Evolutionary conservation across 2,113 vertebrate species (phyloP).

Genomic region (Numida meleagris): DNA sequence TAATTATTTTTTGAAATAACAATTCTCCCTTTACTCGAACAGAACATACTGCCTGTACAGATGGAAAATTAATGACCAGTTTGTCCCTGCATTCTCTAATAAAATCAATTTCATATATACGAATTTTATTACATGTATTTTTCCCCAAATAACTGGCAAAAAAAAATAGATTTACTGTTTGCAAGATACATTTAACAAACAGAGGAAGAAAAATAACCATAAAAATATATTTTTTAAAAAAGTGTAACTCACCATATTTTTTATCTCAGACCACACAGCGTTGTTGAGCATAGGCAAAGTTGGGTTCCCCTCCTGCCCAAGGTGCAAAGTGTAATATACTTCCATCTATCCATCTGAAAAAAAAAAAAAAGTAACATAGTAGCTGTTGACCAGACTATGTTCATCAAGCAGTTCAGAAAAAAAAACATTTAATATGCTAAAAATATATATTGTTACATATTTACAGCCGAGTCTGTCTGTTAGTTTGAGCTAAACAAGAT

Average conservation of each 20-base stretch:
- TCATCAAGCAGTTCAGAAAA: neutral
- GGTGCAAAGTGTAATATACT: constrained; percentile 79
- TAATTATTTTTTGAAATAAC: neutral
- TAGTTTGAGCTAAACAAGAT: neutral
- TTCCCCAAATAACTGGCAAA: neutral
- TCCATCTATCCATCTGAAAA: constrained; percentile 84
- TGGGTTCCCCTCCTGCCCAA: constrained; percentile 85
- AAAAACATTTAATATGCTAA: neutral
- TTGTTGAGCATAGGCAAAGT: constrained; percentile 83
- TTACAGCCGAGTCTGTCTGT: neutral
- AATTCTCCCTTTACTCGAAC: neutral
- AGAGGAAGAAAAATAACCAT: neutral
- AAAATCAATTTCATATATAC: neutral
- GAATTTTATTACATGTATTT: neutral
- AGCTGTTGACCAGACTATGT: neutral
- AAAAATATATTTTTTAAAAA: neutral
- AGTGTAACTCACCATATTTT: constrained; percentile 75
- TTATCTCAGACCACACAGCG: constrained; percentile 84
- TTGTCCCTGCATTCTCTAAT: neutral
- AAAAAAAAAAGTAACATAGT: neutral
- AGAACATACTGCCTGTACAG: neutral
- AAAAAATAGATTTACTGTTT: neutral
- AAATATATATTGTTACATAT: neutral
- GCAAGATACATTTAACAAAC: neutral
- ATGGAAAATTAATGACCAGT: neutral